Conservation (phyloP, 2,113 vertebrate species). For the Porphyrio hochstetteri region DNA sequence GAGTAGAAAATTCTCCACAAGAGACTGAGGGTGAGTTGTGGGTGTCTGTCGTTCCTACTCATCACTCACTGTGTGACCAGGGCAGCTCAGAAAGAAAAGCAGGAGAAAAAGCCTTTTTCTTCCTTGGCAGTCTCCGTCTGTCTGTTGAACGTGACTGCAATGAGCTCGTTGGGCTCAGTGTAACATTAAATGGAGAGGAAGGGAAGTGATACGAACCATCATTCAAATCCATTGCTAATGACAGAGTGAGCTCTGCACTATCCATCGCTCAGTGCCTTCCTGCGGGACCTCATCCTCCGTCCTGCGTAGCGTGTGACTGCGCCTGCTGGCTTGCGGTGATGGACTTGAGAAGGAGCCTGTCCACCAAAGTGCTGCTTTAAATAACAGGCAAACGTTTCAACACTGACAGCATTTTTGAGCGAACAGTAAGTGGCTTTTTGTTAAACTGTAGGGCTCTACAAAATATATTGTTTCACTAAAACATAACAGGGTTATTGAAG, state of each 20-base stretch:
- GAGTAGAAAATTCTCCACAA: background rate
- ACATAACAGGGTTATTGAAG: background rate
- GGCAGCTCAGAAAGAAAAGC: background rate
- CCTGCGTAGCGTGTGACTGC: background rate
- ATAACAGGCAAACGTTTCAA: background rate
- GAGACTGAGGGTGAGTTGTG: background rate
- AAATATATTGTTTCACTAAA: background rate
- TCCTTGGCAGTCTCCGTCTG: background rate
- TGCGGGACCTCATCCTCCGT: background rate
- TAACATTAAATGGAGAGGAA: background rate
- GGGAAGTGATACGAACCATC: background rate
- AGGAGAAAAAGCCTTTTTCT: background rate
- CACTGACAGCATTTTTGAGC: background rate
- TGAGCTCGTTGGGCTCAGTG: background rate
- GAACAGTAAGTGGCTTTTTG: background rate
- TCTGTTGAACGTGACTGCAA: background rate
- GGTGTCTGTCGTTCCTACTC: background rate
- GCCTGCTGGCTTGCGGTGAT: background rate
- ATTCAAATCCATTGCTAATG: background rate
- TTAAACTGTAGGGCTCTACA: background rate
- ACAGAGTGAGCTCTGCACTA: background rate
- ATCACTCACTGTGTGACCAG: background rate
- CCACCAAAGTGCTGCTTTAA: background rate
- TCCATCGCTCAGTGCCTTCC: background rate
- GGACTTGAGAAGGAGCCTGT: background rate